phyloP scores from a whole-genome alignment of 2,888 invertebrate genomes.

The Phorcus lineatus region DNA sequence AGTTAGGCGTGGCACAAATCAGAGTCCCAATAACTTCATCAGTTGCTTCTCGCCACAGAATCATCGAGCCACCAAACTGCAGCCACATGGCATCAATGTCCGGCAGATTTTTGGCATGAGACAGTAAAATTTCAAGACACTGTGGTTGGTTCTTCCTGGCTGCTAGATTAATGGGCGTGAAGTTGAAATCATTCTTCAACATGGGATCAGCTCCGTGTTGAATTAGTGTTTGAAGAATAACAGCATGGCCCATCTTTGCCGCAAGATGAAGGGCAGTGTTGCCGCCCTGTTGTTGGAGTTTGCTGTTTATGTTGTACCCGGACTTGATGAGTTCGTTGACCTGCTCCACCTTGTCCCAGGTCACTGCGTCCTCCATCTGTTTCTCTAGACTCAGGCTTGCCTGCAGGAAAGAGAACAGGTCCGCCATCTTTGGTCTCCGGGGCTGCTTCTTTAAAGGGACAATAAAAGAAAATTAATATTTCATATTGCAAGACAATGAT shows the following conservation, averaged over 20 bases:
- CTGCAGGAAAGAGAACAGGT: background rate
- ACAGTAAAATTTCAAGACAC: constrained; percentile 40
- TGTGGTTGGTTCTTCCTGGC: constrained; percentile 34
- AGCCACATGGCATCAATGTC: constrained; percentile 44
- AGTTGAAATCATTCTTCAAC: constrained; percentile 43
- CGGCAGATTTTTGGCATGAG: constrained; percentile 27
- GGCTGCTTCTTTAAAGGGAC: background rate
- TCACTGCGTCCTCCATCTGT: constrained; percentile 46
- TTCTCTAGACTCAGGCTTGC: constrained; percentile 29
- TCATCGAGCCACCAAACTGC: constrained; percentile 31
- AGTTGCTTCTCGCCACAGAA: constrained; percentile 30
- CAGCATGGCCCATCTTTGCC: constrained; percentile 34
- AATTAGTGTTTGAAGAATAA: constrained; percentile 39
- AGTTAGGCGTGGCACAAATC: constrained; percentile 46
- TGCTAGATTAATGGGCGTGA: constrained; percentile 43
- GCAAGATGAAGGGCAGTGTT: constrained; percentile 52
- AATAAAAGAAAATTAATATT: too few relatives aligned
- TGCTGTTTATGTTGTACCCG: constrained; percentile 43
- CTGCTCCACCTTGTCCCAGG: constrained; percentile 37
- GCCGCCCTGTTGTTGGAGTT: constrained; percentile 47
- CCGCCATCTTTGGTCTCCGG: background rate
- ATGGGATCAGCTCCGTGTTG: constrained; percentile 43
- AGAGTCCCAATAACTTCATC: constrained; percentile 35
- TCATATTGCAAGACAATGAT: too few relatives aligned
- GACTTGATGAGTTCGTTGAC: constrained; percentile 44